Percentiles rank a stretch among this genome's conserved stretches.
These are phyloP conservation scores for Diadema setosum DNA, from an alignment of 35 echinoderm and acorn worm species.

Conservation along the genomic window DNA sequence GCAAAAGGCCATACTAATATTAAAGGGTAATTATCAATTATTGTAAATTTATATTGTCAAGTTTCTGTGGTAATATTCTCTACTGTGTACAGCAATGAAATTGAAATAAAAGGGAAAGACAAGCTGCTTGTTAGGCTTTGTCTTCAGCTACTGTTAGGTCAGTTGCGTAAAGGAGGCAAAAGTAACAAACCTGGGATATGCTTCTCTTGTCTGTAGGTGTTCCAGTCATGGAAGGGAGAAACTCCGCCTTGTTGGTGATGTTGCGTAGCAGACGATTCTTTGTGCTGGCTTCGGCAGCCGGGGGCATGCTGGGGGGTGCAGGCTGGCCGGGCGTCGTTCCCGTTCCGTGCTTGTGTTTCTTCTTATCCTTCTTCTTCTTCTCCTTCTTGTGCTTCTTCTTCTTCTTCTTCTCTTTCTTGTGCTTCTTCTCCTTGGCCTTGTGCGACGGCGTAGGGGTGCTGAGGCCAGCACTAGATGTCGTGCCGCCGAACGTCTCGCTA, in stretches of 20 bases:
- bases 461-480: background rate
- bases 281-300: background rate
- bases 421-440: slow-evolving; percentile 64
- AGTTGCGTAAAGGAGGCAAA: too few species aligned
- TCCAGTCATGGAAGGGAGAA: background rate
- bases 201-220: slow-evolving; percentile 30
- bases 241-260: slow-evolving; percentile 86
- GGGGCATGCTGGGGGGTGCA: background rate
- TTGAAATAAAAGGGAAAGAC: too few species aligned
- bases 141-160: too few species aligned
- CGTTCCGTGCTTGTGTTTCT: slow-evolving; percentile 60
- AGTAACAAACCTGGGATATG: slow-evolving; percentile 76
- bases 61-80: too few species aligned
- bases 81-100: too few species aligned
- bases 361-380: slow-evolving; percentile 61
- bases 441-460: background rate
- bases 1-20: too few species aligned
- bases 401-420: slow-evolving; percentile 78
- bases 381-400: slow-evolving; percentile 75
- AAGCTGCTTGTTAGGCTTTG: too few species aligned
- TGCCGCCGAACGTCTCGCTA: background rate
- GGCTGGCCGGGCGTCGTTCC: background rate
- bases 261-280: slow-evolving; percentile 65
- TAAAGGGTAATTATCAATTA: too few species aligned
- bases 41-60: too few species aligned